These are phyloP conservation scores for Heptranchias perlo DNA, from an alignment of 2,113 vertebrate species.

Conservation along the genomic window DNA sequence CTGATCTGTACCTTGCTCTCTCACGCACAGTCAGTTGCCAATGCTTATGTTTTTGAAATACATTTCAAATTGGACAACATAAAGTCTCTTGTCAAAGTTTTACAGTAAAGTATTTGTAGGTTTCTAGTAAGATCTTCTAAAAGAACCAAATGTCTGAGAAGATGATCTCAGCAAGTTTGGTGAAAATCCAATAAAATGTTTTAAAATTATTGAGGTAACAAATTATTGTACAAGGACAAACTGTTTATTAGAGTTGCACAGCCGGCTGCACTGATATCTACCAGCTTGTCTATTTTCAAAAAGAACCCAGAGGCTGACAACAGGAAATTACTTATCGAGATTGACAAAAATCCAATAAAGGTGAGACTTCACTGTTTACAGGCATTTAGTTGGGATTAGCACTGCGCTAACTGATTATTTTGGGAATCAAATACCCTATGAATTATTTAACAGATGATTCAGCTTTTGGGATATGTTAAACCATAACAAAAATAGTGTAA, in stretches of 20 bases:
- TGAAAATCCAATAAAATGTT: background rate
- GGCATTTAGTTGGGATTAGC: background rate
- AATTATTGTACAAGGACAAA: background rate
- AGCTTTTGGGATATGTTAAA: background rate
- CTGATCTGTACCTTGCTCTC: background rate
- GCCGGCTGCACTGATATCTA: constrained; percentile 9
- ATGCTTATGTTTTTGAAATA: background rate
- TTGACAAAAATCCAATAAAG: constrained; percentile 35
- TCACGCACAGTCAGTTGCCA: background rate
- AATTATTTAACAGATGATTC: constrained; percentile 29
- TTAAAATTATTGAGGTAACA: constrained; percentile 22
- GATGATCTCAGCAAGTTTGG: background rate
- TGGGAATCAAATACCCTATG: constrained; percentile 18
- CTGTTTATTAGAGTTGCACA: background rate
- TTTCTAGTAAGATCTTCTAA: background rate
- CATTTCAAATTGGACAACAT: background rate
- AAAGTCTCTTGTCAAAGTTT: background rate
- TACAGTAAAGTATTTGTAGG: background rate
- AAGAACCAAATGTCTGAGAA: background rate
- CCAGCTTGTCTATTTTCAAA: constrained; percentile 17
- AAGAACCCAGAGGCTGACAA: background rate
- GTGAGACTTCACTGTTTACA: constrained; percentile 9
- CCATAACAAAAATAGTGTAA: background rate
- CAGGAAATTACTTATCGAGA: background rate
- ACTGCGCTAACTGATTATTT: background rate